Base-by-base conservation (phyloP, 2,888 invertebrate species). In the Hesperia comma region DNA sequence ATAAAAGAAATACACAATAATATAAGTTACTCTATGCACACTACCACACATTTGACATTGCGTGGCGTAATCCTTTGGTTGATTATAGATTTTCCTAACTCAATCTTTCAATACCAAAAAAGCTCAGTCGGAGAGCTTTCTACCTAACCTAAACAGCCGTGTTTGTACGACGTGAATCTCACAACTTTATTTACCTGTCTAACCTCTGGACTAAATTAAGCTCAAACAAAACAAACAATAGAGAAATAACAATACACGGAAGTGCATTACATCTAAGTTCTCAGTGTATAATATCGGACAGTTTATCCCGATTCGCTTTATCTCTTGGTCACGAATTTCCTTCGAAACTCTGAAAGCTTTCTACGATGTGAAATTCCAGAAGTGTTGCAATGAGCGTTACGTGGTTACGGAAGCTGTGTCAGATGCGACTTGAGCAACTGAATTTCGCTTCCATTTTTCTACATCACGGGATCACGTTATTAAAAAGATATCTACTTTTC, bases 351-450 rank as follows among this genome's bases (percentile, higher is more conserved):
- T 1, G 51, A 15, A 40, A 61, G 51, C 51, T 61, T 61, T 61
- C 37, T 49, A 40, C 37, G 37, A 61, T 51, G 19, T 14, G 14
- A 61, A 51, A 61, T 61, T 40, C 51, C 21, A 51, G 43, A 46
- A 60, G 32, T 32, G 49, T 15, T 49, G 60, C 60, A 61, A 46
- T 43, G 37, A 26, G 49, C 37, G 33, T 61, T 61, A 61, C 60
- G 49, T 61, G 60, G 32, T 43, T 37, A 6, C 19, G 33, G 33
- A 14, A 37, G 32, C 15, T 17, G 17, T 17, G 46, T 49, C 19
- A 26, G 15, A 26, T 19, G 14, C 49, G 49, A 51, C 17, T 21
- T 10, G 49, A 49, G 60, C 14, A n/a, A 49, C 17, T 49, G 60
- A 49, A 37, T 49, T 37, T 51, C 33, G 46, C 32, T 60, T 60